These are phyloP conservation scores for Paradisaea rubra DNA, from an alignment of 2,113 vertebrate species.

Conservation along the genomic window DNA sequence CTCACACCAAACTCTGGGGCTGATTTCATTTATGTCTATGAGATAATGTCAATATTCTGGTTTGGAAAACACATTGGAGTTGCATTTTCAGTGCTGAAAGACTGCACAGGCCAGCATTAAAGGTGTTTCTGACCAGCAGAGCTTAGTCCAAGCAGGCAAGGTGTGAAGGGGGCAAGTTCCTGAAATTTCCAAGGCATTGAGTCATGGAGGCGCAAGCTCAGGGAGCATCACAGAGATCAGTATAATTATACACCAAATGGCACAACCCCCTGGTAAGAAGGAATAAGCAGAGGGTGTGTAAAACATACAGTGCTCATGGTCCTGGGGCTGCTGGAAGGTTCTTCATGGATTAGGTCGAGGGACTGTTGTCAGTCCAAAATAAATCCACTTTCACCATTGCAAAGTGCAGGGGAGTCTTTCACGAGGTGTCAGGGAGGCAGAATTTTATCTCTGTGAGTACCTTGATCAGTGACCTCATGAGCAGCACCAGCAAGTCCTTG, in stretches of 20 bases:
- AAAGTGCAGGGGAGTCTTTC: background rate
- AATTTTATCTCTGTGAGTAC: background rate
- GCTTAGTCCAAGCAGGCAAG: background rate
- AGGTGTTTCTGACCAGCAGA: background rate
- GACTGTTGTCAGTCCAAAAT: background rate
- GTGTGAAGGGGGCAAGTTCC: background rate
- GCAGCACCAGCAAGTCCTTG: background rate
- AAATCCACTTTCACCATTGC: background rate
- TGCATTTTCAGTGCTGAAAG: background rate
- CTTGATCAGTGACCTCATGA: background rate
- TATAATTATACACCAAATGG: background rate
- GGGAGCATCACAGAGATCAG: background rate
- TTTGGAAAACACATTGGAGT: background rate
- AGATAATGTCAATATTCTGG: fast-evolving
- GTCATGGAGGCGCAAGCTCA: background rate
- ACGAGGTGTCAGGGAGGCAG: fast-evolving
- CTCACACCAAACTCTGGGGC: fast-evolving
- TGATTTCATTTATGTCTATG: background rate
- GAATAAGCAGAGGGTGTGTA: background rate
- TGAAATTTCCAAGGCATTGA: fast-evolving
- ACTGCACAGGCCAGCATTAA: background rate
- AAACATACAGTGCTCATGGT: too few relatives aligned
- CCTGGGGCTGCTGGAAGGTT: background rate
- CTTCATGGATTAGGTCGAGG: background rate
- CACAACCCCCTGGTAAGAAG: background rate